A percentile compares a stretch with the other conserved stretches of the same genome.
phyloP scores from a whole-genome alignment of 1,140 invertebrate genomes.

The Drosophila orena region DNA sequence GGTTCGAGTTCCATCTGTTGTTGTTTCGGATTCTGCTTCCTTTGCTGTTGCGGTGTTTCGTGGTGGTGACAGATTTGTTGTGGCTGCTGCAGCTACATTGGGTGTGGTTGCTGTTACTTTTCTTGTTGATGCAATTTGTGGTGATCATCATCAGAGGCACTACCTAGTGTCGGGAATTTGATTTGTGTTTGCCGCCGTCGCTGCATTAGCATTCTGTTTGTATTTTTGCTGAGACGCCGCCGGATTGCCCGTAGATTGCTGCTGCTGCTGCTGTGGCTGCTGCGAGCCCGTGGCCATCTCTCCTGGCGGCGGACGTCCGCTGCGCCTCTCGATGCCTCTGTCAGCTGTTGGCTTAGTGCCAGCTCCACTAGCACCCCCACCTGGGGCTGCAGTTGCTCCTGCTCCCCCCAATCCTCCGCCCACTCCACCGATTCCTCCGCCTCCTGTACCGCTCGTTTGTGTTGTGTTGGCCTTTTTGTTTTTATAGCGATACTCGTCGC shows the following conservation, averaged over 20 bases:
- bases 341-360: constrained; percentile 76
- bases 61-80: constrained; percentile 57
- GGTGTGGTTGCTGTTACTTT: constrained; percentile 29
- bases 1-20: constrained; percentile 53
- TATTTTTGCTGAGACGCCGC: constrained; percentile 71
- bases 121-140: constrained; percentile 41
- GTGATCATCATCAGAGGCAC: constrained; percentile 67
- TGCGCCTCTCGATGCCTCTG: constrained; percentile 78
- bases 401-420: constrained; percentile 23
- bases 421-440: constrained; percentile 13
- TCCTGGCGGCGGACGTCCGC: constrained; percentile 65
- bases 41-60: constrained; percentile 41
- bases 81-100: constrained; percentile 65
- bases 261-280: constrained; percentile 62
- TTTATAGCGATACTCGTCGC: constrained; percentile 80
- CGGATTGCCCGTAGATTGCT: constrained; percentile 33
- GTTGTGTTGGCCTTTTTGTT: constrained; percentile 75
- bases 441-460: constrained; percentile 60
- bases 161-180: constrained; percentile 85
- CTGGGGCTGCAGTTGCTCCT: constrained; percentile 46
- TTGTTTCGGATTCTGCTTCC: constrained; percentile 20
- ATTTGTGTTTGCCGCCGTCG: constrained; percentile 78
- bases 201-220: constrained; percentile 71
- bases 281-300: constrained; percentile 74
- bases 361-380: constrained; percentile 43